These are phyloP conservation scores for Epinephelus fuscoguttatus DNA, from an alignment of 2,113 vertebrate species.

Conservation along the genomic window DNA sequence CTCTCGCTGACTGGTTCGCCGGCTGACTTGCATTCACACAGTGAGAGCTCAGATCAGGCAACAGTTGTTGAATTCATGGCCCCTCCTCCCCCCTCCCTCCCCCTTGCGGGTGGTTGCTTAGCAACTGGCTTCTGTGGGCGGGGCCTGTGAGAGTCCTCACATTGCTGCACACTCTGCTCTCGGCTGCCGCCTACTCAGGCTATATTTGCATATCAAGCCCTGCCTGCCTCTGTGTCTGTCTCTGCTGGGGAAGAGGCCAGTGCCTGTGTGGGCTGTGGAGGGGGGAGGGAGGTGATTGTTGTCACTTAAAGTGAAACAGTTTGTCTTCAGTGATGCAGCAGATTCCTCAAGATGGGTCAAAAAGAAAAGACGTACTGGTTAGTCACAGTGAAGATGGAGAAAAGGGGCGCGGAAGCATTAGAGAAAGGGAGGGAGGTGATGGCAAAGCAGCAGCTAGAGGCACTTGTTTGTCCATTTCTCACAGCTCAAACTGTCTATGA, in stretches of 20 bases:
- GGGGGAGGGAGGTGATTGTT: constrained; percentile 38
- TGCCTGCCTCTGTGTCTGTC: constrained; percentile 54
- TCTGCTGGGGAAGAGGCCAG: constrained; percentile 42
- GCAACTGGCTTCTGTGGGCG: constrained; percentile 79
- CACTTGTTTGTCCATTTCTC: constrained; percentile 11
- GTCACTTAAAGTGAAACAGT: constrained; percentile 54
- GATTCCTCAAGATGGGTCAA: constrained; percentile 44
- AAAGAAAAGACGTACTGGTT: not conserved
- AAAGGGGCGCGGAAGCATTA: not conserved
- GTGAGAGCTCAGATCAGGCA: constrained; percentile 75
- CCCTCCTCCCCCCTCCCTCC: constrained; percentile 66
- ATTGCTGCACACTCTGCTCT: constrained; percentile 74
- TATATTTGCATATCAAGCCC: constrained; percentile 78
- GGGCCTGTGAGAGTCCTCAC: constrained; percentile 61
- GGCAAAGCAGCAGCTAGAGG: not conserved
- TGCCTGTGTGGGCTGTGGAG: constrained; percentile 53
- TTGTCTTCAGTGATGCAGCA: constrained; percentile 68
- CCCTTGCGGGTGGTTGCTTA: constrained; percentile 76
- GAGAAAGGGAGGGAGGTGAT: not conserved
- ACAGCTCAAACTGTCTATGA: not conserved
- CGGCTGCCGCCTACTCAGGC: constrained; percentile 72
- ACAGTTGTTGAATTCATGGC: constrained; percentile 83
- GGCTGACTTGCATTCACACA: constrained; percentile 71
- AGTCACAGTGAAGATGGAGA: constrained; percentile 16
- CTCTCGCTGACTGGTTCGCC: constrained; percentile 55